phyloP scores from a whole-genome alignment of 2,888 invertebrate genomes.

The Chalcosyrphus nemorum region DNA sequence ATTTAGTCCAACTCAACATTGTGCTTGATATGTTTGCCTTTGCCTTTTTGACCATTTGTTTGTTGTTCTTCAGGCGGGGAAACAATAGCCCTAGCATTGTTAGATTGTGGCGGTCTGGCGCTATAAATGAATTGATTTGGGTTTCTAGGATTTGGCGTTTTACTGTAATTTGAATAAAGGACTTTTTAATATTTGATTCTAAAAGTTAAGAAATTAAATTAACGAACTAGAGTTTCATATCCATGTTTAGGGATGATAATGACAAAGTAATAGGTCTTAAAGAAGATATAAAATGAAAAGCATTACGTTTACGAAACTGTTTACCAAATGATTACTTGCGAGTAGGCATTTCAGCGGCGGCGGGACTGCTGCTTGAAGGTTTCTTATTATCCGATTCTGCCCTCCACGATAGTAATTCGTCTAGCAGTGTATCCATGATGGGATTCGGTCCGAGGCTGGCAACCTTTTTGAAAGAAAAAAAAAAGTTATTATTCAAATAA shows the following conservation, averaged over 20 bases:
- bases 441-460: conserved; percentile 91
- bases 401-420: conserved; percentile 87
- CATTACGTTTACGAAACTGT: background rate
- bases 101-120: background rate
- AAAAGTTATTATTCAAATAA: too few species aligned
- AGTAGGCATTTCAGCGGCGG: too few species aligned
- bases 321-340: conserved; percentile 28
- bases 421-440: conserved; percentile 88
- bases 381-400: conserved; percentile 63
- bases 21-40: too few species aligned
- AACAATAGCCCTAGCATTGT: background rate
- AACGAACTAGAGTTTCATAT: conserved; percentile 3
- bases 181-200: too few species aligned
- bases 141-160: too few species aligned
- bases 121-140: too few species aligned
- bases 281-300: conserved; percentile 1
- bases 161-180: background rate
- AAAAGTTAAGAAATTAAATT: background rate
- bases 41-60: too few species aligned
- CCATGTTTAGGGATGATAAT: background rate
- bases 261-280: conserved; percentile 2
- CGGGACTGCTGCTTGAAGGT: conserved; percentile 7
- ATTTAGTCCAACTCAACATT: too few species aligned
- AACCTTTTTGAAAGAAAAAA: conserved; percentile 81
- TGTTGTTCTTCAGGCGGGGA: too few species aligned